Base-by-base conservation (phyloP, 2,113 vertebrate genomes). In the Myocastor coypus region DNA sequence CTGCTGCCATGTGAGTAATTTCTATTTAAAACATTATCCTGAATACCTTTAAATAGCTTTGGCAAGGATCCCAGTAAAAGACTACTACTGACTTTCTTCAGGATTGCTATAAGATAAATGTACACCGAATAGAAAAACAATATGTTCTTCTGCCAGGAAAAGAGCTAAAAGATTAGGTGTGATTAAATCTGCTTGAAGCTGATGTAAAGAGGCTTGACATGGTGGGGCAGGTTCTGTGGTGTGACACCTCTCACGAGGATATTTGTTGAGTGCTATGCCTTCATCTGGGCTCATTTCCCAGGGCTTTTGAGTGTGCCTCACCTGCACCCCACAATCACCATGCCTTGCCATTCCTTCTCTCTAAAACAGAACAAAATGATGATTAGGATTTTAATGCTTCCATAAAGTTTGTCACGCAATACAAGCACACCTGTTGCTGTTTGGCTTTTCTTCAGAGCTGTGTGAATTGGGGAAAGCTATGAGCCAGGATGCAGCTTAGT, bases 221-320 rank as follows among this genome's bases (percentile, higher is more conserved):
- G 28, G 94, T 88, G 59, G 0, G 68, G 71, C 97, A 75, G 94
- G 91, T 96, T 97, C 93, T 89, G 13, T 89, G 87, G 83, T 86
- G 75, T 66, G 91, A 20, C 52, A 7, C 83, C 92, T 59, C 20
- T 61, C 75, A 90, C 8, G 19, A 46, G 71, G 14, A 3, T 4
- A 14, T 87, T 2, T 68, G 52, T 83, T 80, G 10, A 63, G 64
- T 22, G 46, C 63, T 42, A 2, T 0, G 6, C 80, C 16, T 52
- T 28, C 19, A 50, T 34, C 63, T n/a, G 14, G 82, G 69, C 7
- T 85, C 0, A 0, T 0, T 94, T 71, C 83, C 77, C 13, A 50
- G 83, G 86, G 40, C 84, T 46, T 22, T 30, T 40, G 1, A 86
- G 17, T 64, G 28, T 3, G 17, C 8, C 69, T 83, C 5, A 0